phyloP scores from a whole-genome alignment of 2,797 vertebrate genomes.

The Halcyon leucocephala region DNA sequence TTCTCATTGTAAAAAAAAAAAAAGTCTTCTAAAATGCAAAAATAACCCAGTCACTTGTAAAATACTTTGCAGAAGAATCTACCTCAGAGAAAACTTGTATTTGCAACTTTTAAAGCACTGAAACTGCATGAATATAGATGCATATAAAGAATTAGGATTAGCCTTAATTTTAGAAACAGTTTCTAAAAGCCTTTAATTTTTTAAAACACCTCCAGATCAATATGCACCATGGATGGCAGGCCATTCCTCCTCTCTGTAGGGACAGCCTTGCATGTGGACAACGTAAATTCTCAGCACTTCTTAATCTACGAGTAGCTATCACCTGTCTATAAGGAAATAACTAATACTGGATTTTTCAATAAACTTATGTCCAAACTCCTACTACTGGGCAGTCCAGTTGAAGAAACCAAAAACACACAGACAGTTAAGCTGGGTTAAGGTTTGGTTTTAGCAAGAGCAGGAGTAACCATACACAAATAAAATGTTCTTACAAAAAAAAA shows the following conservation, averaged over 20 bases:
- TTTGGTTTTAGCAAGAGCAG: neutral
- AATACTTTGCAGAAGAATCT: neutral
- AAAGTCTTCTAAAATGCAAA: neutral
- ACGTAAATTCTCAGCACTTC: neutral
- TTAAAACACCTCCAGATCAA: neutral
- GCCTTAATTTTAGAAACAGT: neutral
- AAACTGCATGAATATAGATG: neutral
- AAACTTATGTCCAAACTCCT: neutral
- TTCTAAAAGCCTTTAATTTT: neutral
- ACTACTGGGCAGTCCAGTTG: rapidly evolving
- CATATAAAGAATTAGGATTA: neutral
- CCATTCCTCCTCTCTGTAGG: neutral
- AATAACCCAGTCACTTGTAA: neutral
- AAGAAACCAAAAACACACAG: neutral
- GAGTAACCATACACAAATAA: neutral
- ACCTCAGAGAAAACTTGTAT: neutral
- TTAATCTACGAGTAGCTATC: neutral
- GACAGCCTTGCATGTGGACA: neutral
- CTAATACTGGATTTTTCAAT: neutral
- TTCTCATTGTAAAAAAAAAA: neutral
- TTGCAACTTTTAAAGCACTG: neutral
- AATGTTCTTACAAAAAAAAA: neutral
- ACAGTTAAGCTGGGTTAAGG: neutral
- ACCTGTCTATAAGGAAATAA: neutral
- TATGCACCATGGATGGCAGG: rapidly evolving